Evolutionary conservation across 92 coral and sea anemone genomes (phyloP), one percentile per base, ranked within the genome.

Genomic region (Desmophyllum pertusum): DNA sequence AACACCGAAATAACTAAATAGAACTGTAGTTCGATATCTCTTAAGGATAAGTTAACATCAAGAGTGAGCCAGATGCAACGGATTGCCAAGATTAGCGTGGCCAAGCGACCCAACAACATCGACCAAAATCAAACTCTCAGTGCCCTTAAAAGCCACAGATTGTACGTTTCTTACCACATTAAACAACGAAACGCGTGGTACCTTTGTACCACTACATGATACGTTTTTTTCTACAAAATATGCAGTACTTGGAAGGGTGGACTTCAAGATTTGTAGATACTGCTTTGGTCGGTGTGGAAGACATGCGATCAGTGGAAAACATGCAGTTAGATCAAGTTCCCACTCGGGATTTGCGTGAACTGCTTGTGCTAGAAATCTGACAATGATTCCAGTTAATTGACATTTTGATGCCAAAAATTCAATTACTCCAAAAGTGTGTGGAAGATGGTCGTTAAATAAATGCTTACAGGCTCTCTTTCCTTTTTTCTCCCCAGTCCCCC

Each of bases 381-480:
- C 50, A 39, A 1, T 5, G 76, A 41, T 41, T 3, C 39, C 15
- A 31, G 11, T 36, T n/a, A 37, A 37, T 69, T 71, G 55, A 42
- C 55, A 41, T 21, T 3, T 41, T 71, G 76, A n/a, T n/a, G n/a
- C n/a, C n/a, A n/a, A n/a, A n/a, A n/a, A n/a, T n/a, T 23, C 76
- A 71, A 15, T 21, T 43, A 42, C 42, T 41, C 18, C 7, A 71
- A 42, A 71, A 71, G 76, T 71, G 76, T 55, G 76, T 29, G 53
- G 85, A 43, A 67, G 53, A 50, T 33, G 77, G 85, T 67, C 25
- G 19, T 81, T 81, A 81, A 81, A 46, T 18, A 67, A 31, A 51
- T 75, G n/a, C 33, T 75, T 67, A 80, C 85, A 81, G 85, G 85
- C 85, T 81, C 76, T 39, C 53, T 50, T 46, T 41, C 57, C 66